These are phyloP conservation scores for Globicephala melas DNA, from an alignment of 2,113 vertebrate genomes.

Conservation along the genomic window DNA sequence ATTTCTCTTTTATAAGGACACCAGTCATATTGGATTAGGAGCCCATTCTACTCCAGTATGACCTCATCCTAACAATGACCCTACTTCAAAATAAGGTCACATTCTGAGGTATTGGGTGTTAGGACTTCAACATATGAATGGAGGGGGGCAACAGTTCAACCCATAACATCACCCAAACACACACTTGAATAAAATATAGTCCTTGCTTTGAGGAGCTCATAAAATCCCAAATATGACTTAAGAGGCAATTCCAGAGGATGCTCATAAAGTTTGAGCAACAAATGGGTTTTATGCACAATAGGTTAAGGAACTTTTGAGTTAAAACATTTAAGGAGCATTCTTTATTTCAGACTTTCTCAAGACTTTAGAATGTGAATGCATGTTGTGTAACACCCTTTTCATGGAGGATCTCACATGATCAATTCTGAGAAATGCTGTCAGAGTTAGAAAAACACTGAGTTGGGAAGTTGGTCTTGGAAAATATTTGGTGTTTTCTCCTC, in stretches of 20 bases:
- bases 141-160: not conserved
- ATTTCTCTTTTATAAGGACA: not conserved
- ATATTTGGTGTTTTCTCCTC: not conserved
- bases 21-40: not conserved
- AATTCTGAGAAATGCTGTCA: not conserved
- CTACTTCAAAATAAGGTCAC: not conserved
- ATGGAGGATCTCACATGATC: not conserved
- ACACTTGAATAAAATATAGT: not conserved
- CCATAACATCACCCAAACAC: not conserved
- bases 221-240: not conserved
- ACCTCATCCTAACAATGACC: not conserved
- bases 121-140: not conserved
- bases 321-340: not conserved
- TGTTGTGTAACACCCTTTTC: not conserved
- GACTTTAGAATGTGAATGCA: not conserved
- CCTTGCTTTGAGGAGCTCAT: not conserved
- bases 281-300: not conserved
- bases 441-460: not conserved
- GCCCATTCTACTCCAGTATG: not conserved
- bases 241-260: not conserved
- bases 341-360: not conserved
- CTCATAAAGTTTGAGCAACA: not conserved
- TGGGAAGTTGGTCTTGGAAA: not conserved
- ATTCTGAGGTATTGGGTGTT: not conserved
- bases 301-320: not conserved